A percentile compares a stretch with the other conserved stretches of the same genome.
These are phyloP conservation scores for Argyresthia goedartella DNA, from an alignment of 2,888 invertebrate genomes.

Conservation along the genomic window DNA sequence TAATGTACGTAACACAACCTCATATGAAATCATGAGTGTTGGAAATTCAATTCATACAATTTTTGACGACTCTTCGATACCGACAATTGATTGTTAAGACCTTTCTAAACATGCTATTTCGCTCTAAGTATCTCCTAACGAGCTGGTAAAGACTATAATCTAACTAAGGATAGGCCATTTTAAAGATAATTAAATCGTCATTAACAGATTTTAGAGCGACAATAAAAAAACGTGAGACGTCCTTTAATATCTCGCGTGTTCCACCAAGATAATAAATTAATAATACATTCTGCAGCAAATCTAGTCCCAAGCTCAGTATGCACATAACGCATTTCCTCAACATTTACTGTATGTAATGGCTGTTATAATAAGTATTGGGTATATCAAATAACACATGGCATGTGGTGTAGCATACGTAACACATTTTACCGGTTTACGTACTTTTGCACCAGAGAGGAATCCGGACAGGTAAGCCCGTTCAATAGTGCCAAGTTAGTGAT, in stretches of 20 bases:
- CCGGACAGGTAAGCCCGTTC: too few relatives aligned
- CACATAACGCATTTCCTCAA: conserved; percentile 17
- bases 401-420: conserved; percentile 10
- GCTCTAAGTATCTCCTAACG: neutral
- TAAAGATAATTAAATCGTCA: neutral
- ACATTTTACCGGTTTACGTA: conserved; percentile 12
- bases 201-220: too few relatives aligned
- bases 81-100: neutral
- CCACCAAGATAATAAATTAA: too few relatives aligned
- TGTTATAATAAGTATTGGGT: conserved; percentile 24
- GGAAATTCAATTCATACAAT: neutral
- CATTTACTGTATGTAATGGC: conserved; percentile 11
- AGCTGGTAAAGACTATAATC: neutral
- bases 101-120: neutral
- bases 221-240: too few relatives aligned
- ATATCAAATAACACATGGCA: conserved; percentile 25
- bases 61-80: neutral
- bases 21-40: too few relatives aligned
- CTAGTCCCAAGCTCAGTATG: neutral
- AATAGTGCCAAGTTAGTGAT: too few relatives aligned
- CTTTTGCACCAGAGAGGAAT: too few relatives aligned
- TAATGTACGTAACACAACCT: too few relatives aligned
- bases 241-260: too few relatives aligned
- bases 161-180: neutral
- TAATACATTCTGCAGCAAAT: neutral